These are phyloP conservation scores for Drosophila pandora DNA, from an alignment of 1,140 invertebrate species.

Conservation along the genomic window DNA sequence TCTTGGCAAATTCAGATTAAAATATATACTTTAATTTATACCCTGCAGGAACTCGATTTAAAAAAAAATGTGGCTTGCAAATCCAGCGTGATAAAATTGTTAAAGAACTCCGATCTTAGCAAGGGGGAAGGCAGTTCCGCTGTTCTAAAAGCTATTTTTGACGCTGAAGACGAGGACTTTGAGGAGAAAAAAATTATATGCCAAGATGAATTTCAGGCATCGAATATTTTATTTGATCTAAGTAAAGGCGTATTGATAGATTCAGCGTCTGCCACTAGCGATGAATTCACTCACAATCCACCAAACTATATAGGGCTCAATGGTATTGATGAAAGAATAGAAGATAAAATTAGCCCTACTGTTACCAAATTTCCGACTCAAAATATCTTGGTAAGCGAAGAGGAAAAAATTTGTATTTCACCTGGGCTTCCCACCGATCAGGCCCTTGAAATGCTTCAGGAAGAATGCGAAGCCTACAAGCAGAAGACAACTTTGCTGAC, in stretches of 20 bases:
- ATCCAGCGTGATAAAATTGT: slow-evolving; percentile 70
- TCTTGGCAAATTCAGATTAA: not conserved
- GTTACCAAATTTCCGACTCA: slow-evolving; percentile 31
- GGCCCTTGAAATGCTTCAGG: slow-evolving; percentile 72
- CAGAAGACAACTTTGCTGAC: slow-evolving; percentile 47
- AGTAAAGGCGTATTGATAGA: slow-evolving; percentile 20
- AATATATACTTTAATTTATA: slow-evolving; percentile 27
- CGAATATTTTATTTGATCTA: slow-evolving; percentile 2
- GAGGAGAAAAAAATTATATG: not conserved
- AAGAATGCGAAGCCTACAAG: slow-evolving; percentile 69
- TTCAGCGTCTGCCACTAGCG: slow-evolving; percentile 23
- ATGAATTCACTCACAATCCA: slow-evolving; percentile 58
- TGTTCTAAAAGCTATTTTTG: slow-evolving; percentile 77
- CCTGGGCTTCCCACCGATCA: slow-evolving; percentile 48
- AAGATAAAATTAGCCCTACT: not conserved
- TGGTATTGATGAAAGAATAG: slow-evolving; percentile 27
- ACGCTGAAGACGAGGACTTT: slow-evolving; percentile 55
- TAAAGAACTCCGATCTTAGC: slow-evolving; percentile 80
- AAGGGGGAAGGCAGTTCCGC: slow-evolving; percentile 68
- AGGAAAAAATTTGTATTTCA: not conserved
- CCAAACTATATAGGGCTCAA: slow-evolving; percentile 47
- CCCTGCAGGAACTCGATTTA: slow-evolving; percentile 31
- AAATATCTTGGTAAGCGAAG: slow-evolving; percentile 22
- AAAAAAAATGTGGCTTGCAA: slow-evolving; percentile 61
- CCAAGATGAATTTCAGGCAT: not conserved